phyloP scores from a whole-genome alignment of 1,140 invertebrate species.

The Brachionus plicatilis region DNA sequence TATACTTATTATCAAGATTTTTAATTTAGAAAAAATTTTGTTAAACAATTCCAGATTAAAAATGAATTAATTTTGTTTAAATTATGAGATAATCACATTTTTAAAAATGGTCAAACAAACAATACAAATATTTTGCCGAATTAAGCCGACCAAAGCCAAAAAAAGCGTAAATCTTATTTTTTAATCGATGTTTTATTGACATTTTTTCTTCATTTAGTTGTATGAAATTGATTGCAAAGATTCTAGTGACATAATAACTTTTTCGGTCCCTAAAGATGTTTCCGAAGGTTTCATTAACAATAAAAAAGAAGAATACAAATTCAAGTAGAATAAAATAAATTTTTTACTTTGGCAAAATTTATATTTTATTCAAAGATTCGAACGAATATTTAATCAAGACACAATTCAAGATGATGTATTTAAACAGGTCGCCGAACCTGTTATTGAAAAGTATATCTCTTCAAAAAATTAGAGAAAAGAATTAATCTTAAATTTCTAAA shows the following conservation, averaged over 20 bases:
- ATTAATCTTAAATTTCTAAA: neutral
- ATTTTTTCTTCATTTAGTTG: constrained; percentile 44
- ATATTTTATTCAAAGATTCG: constrained; percentile 47
- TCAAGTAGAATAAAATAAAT: constrained; percentile 41
- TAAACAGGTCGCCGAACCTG: constrained; percentile 52
- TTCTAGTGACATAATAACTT: constrained; percentile 46
- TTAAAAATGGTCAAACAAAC: constrained; percentile 54
- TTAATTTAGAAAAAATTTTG: too few relatives aligned
- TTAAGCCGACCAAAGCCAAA: constrained; percentile 54
- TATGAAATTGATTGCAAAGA: constrained; percentile 52
- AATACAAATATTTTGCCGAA: constrained; percentile 54
- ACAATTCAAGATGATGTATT: constrained; percentile 55
- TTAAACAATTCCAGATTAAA: neutral
- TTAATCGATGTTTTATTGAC: neutral
- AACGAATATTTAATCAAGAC: constrained; percentile 52
- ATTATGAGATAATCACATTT: neutral
- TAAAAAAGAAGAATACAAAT: constrained; percentile 55
- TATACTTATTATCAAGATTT: too few relatives aligned
- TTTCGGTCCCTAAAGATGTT: constrained; percentile 50
- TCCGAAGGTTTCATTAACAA: constrained; percentile 55
- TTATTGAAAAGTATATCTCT: constrained; percentile 51
- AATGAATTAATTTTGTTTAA: neutral
- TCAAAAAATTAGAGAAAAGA: neutral
- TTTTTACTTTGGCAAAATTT: neutral
- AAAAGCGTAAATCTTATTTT: constrained; percentile 46